A percentile compares a stretch with the other conserved stretches of the same genome.
These are phyloP conservation scores for Drosophila putrida DNA, from an alignment of 2,888 invertebrate genomes.

Conservation along the genomic window DNA sequence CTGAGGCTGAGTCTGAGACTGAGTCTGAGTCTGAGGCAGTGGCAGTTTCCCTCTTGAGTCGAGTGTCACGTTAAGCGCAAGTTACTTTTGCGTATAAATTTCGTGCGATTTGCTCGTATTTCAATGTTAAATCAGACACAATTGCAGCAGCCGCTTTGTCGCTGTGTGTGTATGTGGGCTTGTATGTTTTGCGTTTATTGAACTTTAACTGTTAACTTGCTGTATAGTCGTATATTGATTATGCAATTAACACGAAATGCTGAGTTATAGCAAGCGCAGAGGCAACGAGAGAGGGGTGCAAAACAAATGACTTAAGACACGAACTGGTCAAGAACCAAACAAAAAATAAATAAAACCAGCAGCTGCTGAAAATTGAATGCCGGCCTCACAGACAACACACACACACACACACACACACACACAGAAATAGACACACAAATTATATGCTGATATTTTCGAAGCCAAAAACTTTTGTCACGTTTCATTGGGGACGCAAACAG, in stretches of 20 bases:
- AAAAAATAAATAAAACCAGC: conserved; percentile 7
- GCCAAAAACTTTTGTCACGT: conserved; percentile 73
- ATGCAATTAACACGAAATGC: conserved; percentile 75
- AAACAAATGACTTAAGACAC: conserved; percentile 77
- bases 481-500: conserved; percentile 55
- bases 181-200: conserved; percentile 69
- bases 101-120: conserved; percentile 57
- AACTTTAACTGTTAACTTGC: conserved; percentile 65
- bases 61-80: conserved; percentile 45
- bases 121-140: conserved; percentile 49
- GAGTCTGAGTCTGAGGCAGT: neutral
- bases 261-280: conserved; percentile 36
- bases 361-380: conserved; percentile 35
- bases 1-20: neutral
- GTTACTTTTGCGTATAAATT: conserved; percentile 51
- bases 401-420: conserved; percentile 12
- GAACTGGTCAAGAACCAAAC: conserved; percentile 59
- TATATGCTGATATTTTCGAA: conserved; percentile 38
- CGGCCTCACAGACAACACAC: conserved; percentile 39
- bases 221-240: conserved; percentile 62
- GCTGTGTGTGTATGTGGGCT: conserved; percentile 6
- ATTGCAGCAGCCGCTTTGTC: conserved; percentile 26
- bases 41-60: conserved; percentile 1
- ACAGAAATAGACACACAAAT: conserved; percentile 19
- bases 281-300: conserved; percentile 11